Conservation (phyloP, 2,888 invertebrate genomes). For the Dryobota labecula region DNA sequence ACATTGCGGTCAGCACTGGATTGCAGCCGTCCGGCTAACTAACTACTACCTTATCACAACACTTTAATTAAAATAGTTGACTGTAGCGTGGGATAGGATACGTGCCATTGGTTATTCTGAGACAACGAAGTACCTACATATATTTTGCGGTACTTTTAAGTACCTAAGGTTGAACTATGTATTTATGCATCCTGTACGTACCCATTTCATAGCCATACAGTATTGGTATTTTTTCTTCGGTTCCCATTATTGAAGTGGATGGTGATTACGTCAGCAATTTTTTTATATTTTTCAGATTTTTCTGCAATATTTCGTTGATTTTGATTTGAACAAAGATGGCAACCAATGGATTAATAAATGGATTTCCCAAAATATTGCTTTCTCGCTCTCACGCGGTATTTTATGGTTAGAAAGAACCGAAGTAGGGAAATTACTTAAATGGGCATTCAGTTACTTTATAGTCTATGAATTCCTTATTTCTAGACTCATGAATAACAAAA, state of each 20-base stretch:
- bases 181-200: not conserved
- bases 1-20: slow-evolving; percentile 59
- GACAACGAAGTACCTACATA: not conserved
- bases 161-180: not conserved
- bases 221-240: not conserved
- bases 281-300: too few species aligned
- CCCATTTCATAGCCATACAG: not conserved
- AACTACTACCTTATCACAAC: slow-evolving; percentile 42
- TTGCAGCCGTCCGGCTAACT: slow-evolving; percentile 44
- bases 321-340: too few species aligned
- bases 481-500: too few species aligned
- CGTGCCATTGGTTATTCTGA: not conserved
- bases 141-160: not conserved
- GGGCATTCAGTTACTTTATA: too few species aligned
- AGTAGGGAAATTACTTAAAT: too few species aligned
- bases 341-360: too few species aligned
- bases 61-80: slow-evolving; percentile 39
- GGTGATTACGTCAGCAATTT: too few species aligned
- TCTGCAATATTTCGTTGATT: too few species aligned
- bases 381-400: too few species aligned
- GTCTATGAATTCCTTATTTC: too few species aligned
- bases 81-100: slow-evolving; percentile 12
- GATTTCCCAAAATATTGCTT: too few species aligned
- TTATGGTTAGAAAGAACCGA: too few species aligned
- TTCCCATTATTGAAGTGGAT: not conserved